Percentiles rank a stretch among this genome's conserved stretches.
Evolutionary conservation across 2,797 vertebrate genomes (phyloP).

Genomic region (Remorina albescens): DNA sequence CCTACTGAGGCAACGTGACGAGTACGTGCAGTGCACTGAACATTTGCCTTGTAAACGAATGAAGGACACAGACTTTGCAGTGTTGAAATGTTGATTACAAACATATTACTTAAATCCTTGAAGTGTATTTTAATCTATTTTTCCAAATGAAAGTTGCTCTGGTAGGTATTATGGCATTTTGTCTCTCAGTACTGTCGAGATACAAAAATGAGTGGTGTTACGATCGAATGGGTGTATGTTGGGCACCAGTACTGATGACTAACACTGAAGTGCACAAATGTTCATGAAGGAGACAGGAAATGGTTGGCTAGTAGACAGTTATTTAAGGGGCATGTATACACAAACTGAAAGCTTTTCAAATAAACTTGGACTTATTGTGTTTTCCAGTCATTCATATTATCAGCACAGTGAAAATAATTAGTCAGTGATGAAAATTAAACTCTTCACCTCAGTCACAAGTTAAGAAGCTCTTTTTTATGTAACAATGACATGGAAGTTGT

Average conservation of each 20-base stretch:
- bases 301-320: conserved; percentile 1
- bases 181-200: not conserved
- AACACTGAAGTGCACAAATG: conserved; percentile 8
- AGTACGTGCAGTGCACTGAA: not conserved
- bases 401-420: not conserved
- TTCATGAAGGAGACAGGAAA: conserved; percentile 30
- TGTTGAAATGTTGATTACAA: not conserved
- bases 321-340: not conserved
- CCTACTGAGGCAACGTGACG: not conserved
- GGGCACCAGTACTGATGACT: conserved; percentile 9
- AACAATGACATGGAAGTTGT: not conserved
- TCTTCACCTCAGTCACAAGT: conserved; percentile 5
- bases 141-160: conserved; percentile 5
- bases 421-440: not conserved
- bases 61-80: not conserved
- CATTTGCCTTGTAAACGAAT: not conserved
- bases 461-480: not conserved
- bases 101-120: not conserved
- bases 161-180: not conserved
- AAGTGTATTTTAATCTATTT: not conserved
- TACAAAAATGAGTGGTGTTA: conserved; percentile 19
- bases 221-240: conserved; percentile 11
- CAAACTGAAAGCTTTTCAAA: conserved; percentile 1
- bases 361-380: not conserved
- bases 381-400: not conserved